These are phyloP conservation scores for Chromobotia macracanthus DNA, from an alignment of 2,797 vertebrate species.

Conservation along the genomic window DNA sequence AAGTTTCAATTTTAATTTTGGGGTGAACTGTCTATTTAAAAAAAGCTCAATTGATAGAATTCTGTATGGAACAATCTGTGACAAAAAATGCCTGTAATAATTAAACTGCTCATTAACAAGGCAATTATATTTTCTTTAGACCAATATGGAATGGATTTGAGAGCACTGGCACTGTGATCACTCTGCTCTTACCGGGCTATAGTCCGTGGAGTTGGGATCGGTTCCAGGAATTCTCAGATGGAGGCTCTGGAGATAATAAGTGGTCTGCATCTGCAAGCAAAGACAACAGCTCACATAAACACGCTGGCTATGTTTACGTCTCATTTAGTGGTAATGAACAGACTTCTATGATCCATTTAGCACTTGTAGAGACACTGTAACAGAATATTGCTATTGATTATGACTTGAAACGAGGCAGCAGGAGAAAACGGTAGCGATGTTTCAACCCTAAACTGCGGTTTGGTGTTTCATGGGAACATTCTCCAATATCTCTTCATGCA, in stretches of 20 bases:
- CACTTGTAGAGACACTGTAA: not conserved
- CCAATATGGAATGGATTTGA: constrained; percentile 35
- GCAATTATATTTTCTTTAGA: constrained; percentile 45
- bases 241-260: constrained; percentile 91
- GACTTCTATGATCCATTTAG: constrained; percentile 23
- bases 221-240: constrained; percentile 88
- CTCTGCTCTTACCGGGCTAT: constrained; percentile 68
- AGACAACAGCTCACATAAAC: constrained; percentile 30
- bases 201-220: constrained; percentile 52
- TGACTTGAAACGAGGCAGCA: constrained; percentile 13
- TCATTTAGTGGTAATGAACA: constrained; percentile 5
- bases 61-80: constrained; percentile 14
- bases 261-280: constrained; percentile 95
- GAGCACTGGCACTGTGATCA: constrained; percentile 16
- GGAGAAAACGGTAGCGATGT: not conserved
- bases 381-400: constrained; percentile 36
- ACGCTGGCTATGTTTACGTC: not conserved
- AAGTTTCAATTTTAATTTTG: not conserved
- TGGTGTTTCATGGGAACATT: not conserved
- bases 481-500: not conserved
- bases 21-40: not conserved
- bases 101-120: constrained; percentile 41
- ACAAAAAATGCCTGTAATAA: constrained; percentile 39
- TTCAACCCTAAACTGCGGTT: constrained; percentile 1
- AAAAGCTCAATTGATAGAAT: not conserved